Base-by-base conservation (phyloP, 1,140 invertebrate species). In the Trachymyrmex septentrionalis region DNA sequence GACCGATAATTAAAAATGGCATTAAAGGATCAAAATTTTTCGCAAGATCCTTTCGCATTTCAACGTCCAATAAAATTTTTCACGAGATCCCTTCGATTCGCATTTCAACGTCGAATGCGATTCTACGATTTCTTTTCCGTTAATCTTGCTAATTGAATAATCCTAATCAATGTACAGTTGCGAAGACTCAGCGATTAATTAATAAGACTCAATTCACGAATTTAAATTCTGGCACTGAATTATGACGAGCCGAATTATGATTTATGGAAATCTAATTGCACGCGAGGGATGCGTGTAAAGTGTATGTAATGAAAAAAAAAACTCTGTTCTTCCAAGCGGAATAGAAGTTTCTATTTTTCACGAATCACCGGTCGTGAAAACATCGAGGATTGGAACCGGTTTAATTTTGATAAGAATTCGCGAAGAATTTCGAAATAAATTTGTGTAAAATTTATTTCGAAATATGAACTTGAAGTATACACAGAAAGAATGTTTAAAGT, bases 321-420 rank as follows among this genome's bases (percentile, higher is more conserved):
- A 14, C 14, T 14, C 16, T 27, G 19, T 50, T 78, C 27, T 63
- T 77, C 38, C 30, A 48, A 48, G 21, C 16, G 30, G 34, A 12
- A 24, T 48, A 10, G 30, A 84, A 53, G 71, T 81, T 66, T 87
- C 44, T 86, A 88, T 77, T 88, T 89, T 75, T 86, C 84, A 86
- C 84, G 64, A 86, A 66, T 21, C 27, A 57, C 21, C 72, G 50
- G 71, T 84, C 72, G 85, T 73, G 77, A 87, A 90, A 89, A 66
- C 55, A 76, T 81, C 63, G 53, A 0, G 14, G n/a, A 27, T 55
- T 57, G 19, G 6, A 53, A 69, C 3, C 16, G 21, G 34, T 44
- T 71, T 44, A 57, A 81, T 81, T 57, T 57, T 21, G 48, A 21
- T 38, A n/a, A 24, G 10, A 34, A 34, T 30, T 24, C 48, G 21